phyloP scores from a whole-genome alignment of 2,797 vertebrate genomes.

The Tolypeutes matacus region DNA sequence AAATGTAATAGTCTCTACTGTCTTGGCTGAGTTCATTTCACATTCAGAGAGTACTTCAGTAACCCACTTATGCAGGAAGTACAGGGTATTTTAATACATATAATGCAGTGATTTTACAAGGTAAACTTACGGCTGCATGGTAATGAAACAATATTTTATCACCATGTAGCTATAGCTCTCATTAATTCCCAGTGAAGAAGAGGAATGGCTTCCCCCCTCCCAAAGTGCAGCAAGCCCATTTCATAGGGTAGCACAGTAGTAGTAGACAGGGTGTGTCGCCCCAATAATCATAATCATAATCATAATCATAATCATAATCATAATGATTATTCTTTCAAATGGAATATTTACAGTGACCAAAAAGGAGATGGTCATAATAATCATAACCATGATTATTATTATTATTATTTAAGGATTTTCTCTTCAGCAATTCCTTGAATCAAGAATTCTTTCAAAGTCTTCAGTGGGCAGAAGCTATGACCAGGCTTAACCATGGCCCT shows the following conservation, averaged over 20 bases:
- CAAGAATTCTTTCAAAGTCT: slow-evolving; percentile 58
- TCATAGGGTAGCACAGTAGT: neutral
- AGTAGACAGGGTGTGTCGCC: neutral
- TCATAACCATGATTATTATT: neutral
- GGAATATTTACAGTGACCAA: no score
- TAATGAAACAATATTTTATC: slow-evolving; percentile 26
- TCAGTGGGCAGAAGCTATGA: slow-evolving; percentile 32
- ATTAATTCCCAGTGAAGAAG: slow-evolving; percentile 31
- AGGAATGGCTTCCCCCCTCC: slow-evolving; percentile 4
- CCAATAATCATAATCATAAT: neutral
- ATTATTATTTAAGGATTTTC: slow-evolving; percentile 42
- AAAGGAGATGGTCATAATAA: no score
- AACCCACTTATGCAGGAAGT: slow-evolving; percentile 34
- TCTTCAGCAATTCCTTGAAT: slow-evolving; percentile 60
- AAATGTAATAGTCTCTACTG: neutral
- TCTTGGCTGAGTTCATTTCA: slow-evolving; percentile 61
- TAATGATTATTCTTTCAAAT: no score
- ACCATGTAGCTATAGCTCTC: neutral
- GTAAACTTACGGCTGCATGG: slow-evolving; percentile 27
- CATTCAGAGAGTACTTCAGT: neutral
- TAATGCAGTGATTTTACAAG: slow-evolving; percentile 3
- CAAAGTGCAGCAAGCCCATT: neutral
- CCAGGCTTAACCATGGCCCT: neutral
- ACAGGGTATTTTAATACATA: slow-evolving; percentile 43
- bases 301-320: no score